Base-by-base conservation (phyloP, 2,797 vertebrate species). In the Acanthurus tractus region DNA sequence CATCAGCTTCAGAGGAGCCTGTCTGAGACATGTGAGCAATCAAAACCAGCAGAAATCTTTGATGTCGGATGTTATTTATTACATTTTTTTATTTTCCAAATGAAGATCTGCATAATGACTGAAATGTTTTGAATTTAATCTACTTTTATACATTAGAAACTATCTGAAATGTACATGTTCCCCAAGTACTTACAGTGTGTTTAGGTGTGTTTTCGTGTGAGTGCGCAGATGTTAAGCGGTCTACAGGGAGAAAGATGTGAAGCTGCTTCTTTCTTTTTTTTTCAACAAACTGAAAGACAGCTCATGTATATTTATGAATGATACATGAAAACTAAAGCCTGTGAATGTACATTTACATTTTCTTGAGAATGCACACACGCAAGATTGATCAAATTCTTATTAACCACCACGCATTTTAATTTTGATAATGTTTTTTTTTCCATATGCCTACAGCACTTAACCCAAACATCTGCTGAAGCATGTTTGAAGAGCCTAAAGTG, bases 91-190 rank as follows among this genome's bases (percentile, higher is more conserved):
- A 15, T 66, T 66, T 58, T 2, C 56, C 34, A 42, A 46, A 40
- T 44, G 44, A 64, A 52, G 14, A 75, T 83, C 85, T 74, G 55
- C n/a, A 82, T 83, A 70, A 57, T 62, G 65, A 82, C 63, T 75
- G 36, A 76, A 78, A 61, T 56, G 63, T 63, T 77, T 83, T 73
- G 56, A 29, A 86, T 77, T 80, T 36, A 6, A 68, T 20, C 46
- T 50, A 18, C 57, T 78, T 68, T 34, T 34, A 34, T 34, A 34
- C 29, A 7, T 34, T 34, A 34, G 29, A 34, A 34, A 34, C n/a
- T 29, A 69, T 82, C 38, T 77, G 34, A 80, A 76, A 70, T 14
- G 29, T 14, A 45, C 34, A 68, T 62, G 38, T 50, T 49, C n/a
- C 50, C 62, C 34, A 71, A 42, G 63, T 75, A 67, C 49, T 42